Evolutionary conservation across 1,140 invertebrate species (phyloP).

Genomic region (Euura saliciscinereae): DNA sequence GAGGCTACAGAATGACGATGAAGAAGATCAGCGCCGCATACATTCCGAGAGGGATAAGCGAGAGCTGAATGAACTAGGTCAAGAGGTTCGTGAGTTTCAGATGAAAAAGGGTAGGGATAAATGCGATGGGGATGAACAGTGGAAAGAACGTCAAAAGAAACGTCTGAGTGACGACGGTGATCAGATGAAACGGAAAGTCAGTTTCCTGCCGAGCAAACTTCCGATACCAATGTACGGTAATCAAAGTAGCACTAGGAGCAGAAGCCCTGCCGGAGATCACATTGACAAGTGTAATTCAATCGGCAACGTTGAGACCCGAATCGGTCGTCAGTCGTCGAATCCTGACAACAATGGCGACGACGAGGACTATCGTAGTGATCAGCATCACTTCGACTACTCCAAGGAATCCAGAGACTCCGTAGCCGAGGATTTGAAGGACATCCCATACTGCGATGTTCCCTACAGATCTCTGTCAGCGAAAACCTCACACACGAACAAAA

Average conservation of each 20-base stretch:
- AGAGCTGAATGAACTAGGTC: conserved; percentile 3
- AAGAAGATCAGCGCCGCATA: neutral
- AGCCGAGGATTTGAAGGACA: neutral
- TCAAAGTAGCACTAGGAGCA: neutral
- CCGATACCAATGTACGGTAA: neutral
- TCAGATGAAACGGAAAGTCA: conserved; percentile 9
- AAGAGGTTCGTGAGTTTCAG: conserved; percentile 10
- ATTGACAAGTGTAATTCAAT: too few relatives aligned
- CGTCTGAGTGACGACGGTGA: neutral
- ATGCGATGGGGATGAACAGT: neutral
- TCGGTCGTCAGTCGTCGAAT: neutral
- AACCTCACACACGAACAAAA: conserved; percentile 6
- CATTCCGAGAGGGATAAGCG: neutral
- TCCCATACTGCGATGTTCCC: neutral
- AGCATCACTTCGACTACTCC: neutral
- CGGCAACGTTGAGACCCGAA: conserved; percentile 11
- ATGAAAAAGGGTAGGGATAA: neutral
- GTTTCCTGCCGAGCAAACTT: conserved; percentile 17
- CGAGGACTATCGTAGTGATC: neutral
- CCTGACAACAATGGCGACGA: conserved; percentile 4
- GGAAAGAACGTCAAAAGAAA: neutral
- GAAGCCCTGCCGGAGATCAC: neutral
- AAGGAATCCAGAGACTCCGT: neutral
- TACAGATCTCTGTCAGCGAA: neutral
- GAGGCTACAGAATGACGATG: neutral